phyloP scores from a whole-genome alignment of 2,888 invertebrate species.

The Lagria hirta region DNA sequence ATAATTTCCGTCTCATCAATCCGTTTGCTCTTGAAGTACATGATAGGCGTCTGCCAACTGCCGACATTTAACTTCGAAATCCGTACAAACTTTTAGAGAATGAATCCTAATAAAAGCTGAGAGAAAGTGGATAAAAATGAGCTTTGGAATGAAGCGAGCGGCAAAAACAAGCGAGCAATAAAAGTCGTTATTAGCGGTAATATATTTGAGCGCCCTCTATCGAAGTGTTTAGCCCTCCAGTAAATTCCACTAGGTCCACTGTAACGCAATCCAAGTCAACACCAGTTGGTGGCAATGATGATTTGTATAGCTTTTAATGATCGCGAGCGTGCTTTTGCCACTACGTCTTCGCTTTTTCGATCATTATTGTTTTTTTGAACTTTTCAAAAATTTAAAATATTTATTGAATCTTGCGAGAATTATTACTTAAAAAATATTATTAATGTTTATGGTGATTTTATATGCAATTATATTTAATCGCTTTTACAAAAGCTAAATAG shows the following conservation, averaged over 20 bases:
- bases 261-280: constrained; percentile 50
- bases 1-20: constrained; percentile 16
- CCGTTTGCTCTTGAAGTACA: constrained; percentile 9
- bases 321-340: too few relatives aligned
- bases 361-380: too few relatives aligned
- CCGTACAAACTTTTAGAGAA: constrained; percentile 18
- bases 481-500: too few relatives aligned
- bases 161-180: constrained; percentile 38
- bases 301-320: constrained; percentile 52
- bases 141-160: constrained; percentile 29
- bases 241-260: constrained; percentile 49
- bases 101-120: constrained; percentile 20
- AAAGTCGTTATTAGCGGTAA: constrained; percentile 40
- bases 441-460: too few relatives aligned
- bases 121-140: constrained; percentile 29
- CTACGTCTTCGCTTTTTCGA: too few relatives aligned
- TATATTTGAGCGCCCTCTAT: constrained; percentile 39
- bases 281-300: constrained; percentile 51
- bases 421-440: too few relatives aligned
- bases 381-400: too few relatives aligned
- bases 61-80: constrained; percentile 17
- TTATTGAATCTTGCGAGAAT: too few relatives aligned
- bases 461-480: too few relatives aligned
- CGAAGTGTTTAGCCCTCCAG: constrained; percentile 48
- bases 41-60: constrained; percentile 16